Evolutionary conservation across 2,797 vertebrate species (phyloP), one percentile per base, ranked within the genome.

Genomic region (Phrynocephalus guinanensis): DNA sequence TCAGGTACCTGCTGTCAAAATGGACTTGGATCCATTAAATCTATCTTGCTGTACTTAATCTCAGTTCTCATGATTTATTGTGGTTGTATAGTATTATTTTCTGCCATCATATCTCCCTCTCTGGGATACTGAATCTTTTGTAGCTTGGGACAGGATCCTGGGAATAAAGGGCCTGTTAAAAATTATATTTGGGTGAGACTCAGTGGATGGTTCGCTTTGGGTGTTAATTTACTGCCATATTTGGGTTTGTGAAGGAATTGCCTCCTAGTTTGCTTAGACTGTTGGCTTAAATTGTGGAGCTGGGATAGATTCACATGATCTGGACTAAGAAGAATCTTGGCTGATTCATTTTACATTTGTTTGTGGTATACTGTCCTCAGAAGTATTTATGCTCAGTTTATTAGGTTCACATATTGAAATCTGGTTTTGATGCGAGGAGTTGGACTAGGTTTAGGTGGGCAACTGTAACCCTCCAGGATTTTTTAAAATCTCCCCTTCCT

Each of bases 221-320:
- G 18, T 22, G 22, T 48, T 83, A 82, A 77, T 28, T 68, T 38
- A 60, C 68, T 87, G 16, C 63, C 66, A 70, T 83, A 87, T 83
- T 63, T 86, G 85, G 33, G 30, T n/a, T 81, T 86, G 11, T 33
- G 79, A 81, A 86, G 56, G n/a, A 28, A 18, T 24, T 63, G 72
- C 63, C 50, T 79, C 50, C 28, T 81, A 56, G 10, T 60, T 48
- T 52, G 20, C 52, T 77, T 63, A 50, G 16, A 82, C 48, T 68
- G 15, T 38, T 70, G 44, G 5, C 50, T 30, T 5, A 66, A 9
- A 68, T 77, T 33, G 30, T 71, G 79, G 11, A 38, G 9, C n/a
- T 70, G 48, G n/a, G 56, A 80, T 56, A 2, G 28, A 33, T 82
- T 75, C 7, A 30, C 28, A 68, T 3, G 33, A 87, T 78, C 66